Conservation (phyloP, 2,797 vertebrate species). For the Etheostoma perlongum region DNA sequence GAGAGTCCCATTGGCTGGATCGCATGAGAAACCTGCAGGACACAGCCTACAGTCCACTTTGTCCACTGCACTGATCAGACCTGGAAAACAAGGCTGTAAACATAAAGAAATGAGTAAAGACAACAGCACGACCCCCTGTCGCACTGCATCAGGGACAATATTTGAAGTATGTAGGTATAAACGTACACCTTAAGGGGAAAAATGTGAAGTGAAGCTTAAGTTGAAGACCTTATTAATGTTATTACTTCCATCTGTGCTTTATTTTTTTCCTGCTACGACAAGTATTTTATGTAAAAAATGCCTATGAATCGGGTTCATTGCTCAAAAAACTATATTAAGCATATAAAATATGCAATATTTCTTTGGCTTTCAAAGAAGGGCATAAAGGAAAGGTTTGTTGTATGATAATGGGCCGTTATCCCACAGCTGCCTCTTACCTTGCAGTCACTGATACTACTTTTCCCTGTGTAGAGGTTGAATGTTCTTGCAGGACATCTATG, state of each 20-base stretch:
- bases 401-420: neutral
- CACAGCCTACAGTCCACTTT: constrained; percentile 85
- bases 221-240: too few species aligned
- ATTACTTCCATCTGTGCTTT: neutral
- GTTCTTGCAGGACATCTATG: constrained; percentile 85
- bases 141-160: neutral
- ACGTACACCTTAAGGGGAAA: neutral
- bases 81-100: constrained; percentile 85
- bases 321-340: neutral
- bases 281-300: neutral
- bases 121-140: neutral
- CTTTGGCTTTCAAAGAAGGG: neutral
- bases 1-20: constrained; percentile 70
- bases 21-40: constrained; percentile 87
- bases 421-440: constrained; percentile 79
- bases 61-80: constrained; percentile 87
- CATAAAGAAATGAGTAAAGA: constrained; percentile 12
- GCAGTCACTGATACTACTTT: constrained; percentile 78
- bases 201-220: neutral
- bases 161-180: neutral
- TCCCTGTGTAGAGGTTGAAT: constrained; percentile 82
- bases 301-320: neutral
- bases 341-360: neutral
- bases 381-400: neutral
- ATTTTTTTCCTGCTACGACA: neutral